Evolutionary conservation across 2,113 vertebrate species (phyloP), one percentile per base, ranked within the genome.

Genomic region (Chionomys nivalis): DNA sequence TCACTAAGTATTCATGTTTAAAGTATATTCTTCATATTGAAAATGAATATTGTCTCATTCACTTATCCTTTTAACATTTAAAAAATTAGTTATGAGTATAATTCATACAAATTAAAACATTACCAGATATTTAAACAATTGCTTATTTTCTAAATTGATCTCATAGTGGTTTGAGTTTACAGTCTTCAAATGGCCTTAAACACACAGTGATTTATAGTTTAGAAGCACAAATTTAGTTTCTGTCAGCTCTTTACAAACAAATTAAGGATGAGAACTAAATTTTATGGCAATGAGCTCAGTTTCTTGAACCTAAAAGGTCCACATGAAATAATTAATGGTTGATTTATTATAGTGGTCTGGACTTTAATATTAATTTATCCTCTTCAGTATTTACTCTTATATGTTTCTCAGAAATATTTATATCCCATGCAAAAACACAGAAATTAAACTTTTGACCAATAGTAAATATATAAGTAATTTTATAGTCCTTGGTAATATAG

Each of bases 101-200:
- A 75, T 68, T 88, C 11, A 90, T 90, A 78, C 21, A 6, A 85
- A 77, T 2, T 16, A 58, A 89, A 87, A 72, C 1, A 47, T 63
- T 90, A 16, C 75, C 85, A 91, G 94, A 55, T 77, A 90, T 61
- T 95, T 87, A 94, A 97, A 63, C 78, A 6, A 94, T 70, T n/a
- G 33, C 33, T n/a, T n/a, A n/a, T 90, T 86, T 97, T 86, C 13
- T 63, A 65, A 52, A 33, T 17, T 26, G 26, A 31, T 94, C 90
- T 47, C 23, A 87, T 58, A 75, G 70, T 23, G n/a, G 28, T 95
- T 87, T 92, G 1, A 52, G 78, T 73, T 75, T 8, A 10, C 5
- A 92, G 31, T 24, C 8, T 70, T 39, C 52, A 0, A 49, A 39
- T 93, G 13, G 4, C 1, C 42, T 75, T 95, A 44, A 42, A 55